phyloP scores from a whole-genome alignment of 2,888 invertebrate species.

The Orchesella flavescens region DNA sequence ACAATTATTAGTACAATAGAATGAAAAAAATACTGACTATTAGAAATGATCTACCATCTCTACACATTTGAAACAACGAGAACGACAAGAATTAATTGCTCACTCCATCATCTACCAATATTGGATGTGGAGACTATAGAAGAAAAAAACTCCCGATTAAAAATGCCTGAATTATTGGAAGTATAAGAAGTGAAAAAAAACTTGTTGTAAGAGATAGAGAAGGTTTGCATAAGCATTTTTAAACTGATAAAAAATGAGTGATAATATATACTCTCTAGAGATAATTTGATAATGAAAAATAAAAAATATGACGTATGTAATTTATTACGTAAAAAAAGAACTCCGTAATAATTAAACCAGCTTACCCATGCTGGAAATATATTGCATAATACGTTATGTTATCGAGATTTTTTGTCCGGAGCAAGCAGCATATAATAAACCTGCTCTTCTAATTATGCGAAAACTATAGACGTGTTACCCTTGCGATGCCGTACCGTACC shows the following conservation, averaged over 20 bases:
- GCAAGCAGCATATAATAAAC: no score
- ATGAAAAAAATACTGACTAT: no score
- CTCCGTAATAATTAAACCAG: not conserved
- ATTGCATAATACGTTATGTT: not conserved
- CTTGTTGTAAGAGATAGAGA: no score
- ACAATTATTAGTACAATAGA: no score
- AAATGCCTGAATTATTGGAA: conserved; percentile 50
- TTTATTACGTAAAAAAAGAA: not conserved
- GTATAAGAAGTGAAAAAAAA: no score
- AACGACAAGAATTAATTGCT: conserved; percentile 55
- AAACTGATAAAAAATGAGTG: not conserved
- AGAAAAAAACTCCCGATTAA: conserved; percentile 27
- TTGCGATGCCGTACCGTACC: conserved; percentile 28
- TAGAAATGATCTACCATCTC: no score
- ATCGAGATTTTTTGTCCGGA: not conserved
- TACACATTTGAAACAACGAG: conserved; percentile 29
- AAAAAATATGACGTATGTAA: conserved; percentile 33
- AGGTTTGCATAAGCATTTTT: not conserved
- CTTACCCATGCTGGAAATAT: not conserved
- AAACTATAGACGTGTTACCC: conserved; percentile 17
- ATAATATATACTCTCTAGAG: not conserved
- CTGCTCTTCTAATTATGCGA: not conserved
- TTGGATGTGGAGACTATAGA: conserved; percentile 37
- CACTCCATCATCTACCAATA: conserved; percentile 37
- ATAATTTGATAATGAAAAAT: conserved; percentile 16